Evolutionary conservation across 2,113 vertebrate species (phyloP).

Genomic region (Cichladusa arquata): DNA sequence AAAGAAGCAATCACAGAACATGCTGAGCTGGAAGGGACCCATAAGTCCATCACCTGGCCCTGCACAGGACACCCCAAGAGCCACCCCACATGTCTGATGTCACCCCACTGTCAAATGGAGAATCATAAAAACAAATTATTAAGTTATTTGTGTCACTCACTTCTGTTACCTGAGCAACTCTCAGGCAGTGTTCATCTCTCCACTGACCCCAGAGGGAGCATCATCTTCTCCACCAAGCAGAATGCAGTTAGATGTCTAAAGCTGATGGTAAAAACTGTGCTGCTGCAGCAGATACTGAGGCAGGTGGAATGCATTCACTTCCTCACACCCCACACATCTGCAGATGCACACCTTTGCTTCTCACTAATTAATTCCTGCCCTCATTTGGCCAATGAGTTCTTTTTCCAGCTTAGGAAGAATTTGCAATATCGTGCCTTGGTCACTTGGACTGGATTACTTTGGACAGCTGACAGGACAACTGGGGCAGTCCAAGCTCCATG

Average conservation of each 20-base stretch:
- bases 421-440: background rate
- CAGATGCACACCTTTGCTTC: background rate
- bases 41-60: background rate
- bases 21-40: background rate
- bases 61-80: background rate
- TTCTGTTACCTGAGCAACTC: background rate
- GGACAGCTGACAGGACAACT: background rate
- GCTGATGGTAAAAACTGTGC: background rate
- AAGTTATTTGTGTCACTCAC: background rate
- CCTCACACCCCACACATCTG: background rate
- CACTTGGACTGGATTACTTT: background rate
- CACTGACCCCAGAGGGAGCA: background rate
- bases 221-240: background rate
- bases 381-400: fast-evolving
- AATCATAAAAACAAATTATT: background rate
- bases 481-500: background rate
- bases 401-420: background rate
- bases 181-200: background rate
- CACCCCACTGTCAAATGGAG: background rate
- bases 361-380: background rate
- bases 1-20: background rate
- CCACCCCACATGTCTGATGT: background rate
- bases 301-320: background rate
- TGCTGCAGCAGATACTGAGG: background rate
- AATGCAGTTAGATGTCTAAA: background rate